Percentiles rank a stretch among this genome's conserved stretches.
Evolutionary conservation across 2,797 vertebrate species (phyloP).

Genomic region (Zenarchopterus dispar): DNA sequence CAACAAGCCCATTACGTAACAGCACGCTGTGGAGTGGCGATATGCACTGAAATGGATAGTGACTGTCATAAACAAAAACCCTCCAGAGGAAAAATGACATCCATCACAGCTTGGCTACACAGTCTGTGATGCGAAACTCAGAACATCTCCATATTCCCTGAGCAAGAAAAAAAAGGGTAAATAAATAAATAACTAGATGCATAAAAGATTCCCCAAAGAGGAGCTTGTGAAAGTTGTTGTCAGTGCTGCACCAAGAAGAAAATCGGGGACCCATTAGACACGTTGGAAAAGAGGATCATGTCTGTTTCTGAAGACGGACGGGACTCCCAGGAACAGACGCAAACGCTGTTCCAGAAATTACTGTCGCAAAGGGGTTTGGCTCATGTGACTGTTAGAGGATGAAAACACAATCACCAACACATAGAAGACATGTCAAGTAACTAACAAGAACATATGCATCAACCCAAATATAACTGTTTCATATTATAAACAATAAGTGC

Average conservation of each 20-base stretch:
- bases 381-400: conserved; percentile 31
- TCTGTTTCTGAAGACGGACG: conserved; percentile 51
- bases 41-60: conserved; percentile 62
- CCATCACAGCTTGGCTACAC: conserved; percentile 49
- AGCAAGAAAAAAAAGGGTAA: conserved; percentile 34
- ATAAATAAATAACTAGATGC: conserved; percentile 33
- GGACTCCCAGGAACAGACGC: conserved; percentile 63
- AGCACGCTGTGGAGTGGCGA: conserved; percentile 50
- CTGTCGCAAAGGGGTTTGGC: conserved; percentile 33
- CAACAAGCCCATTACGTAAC: conserved; percentile 62
- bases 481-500: too few relatives aligned
- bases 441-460: not conserved
- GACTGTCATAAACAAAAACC: conserved; percentile 66
- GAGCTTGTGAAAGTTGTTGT: conserved; percentile 39
- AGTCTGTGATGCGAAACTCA: conserved; percentile 38
- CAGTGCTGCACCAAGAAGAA: conserved; percentile 16
- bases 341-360: conserved; percentile 60
- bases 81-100: conserved; percentile 67
- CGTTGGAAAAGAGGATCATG: conserved; percentile 32
- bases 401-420: conserved; percentile 44
- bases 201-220: conserved; percentile 45
- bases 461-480: too few relatives aligned
- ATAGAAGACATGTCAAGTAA: conserved; percentile 11
- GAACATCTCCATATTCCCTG: conserved; percentile 23
- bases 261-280: conserved; percentile 54